These are phyloP conservation scores for Macrobrachium nipponense DNA, from an alignment of 1,140 invertebrate genomes.

Conservation along the genomic window DNA sequence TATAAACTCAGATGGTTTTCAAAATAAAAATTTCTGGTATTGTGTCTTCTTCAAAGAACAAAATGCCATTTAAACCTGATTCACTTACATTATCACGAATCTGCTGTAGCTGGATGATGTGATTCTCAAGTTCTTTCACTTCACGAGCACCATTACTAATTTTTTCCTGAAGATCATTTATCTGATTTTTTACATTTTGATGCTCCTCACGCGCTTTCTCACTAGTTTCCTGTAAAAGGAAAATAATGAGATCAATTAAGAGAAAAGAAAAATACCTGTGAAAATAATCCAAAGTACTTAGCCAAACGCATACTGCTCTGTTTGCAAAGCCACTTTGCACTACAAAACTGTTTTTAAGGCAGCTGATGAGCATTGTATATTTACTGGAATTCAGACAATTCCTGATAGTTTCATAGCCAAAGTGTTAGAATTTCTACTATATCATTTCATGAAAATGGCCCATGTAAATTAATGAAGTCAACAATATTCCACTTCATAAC, in stretches of 20 bases:
- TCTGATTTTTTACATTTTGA: conserved; percentile 67
- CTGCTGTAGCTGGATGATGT: conserved; percentile 68
- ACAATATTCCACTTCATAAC: too few relatives aligned
- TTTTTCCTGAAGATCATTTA: conserved; percentile 70
- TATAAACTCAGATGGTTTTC: too few relatives aligned
- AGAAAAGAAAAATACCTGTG: background rate
- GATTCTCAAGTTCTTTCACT: conserved; percentile 62
- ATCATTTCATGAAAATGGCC: too few relatives aligned
- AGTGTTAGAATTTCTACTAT: too few relatives aligned
- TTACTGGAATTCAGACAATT: too few relatives aligned
- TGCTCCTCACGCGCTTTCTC: conserved; percentile 72
- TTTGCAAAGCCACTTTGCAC: too few relatives aligned
- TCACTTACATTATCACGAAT: conserved; percentile 67
- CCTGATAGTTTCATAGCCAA: too few relatives aligned
- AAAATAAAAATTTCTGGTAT: background rate
- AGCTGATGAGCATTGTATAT: too few relatives aligned
- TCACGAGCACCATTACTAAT: conserved; percentile 62
- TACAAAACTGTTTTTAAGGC: too few relatives aligned
- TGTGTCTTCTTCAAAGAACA: too few relatives aligned
- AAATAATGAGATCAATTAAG: background rate
- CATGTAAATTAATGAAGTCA: too few relatives aligned
- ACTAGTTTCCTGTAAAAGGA: conserved; percentile 68
- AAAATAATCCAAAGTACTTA: background rate
- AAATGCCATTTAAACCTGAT: background rate
- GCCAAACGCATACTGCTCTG: background rate